These are phyloP conservation scores for Penaeus japonicus DNA, from an alignment of 1,140 invertebrate genomes.

Conservation along the genomic window DNA sequence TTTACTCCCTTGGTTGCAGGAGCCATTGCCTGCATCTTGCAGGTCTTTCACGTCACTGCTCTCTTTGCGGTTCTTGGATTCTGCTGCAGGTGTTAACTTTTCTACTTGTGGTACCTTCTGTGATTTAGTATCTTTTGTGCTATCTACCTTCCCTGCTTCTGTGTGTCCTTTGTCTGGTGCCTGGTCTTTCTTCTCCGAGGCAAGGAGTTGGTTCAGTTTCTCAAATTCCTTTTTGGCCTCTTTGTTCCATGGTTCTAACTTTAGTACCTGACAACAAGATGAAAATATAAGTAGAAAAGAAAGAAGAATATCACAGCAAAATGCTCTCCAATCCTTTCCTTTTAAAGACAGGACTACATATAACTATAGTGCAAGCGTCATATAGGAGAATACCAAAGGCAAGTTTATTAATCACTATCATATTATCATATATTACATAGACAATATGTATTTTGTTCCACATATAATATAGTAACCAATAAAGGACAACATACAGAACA, in stretches of 20 bases:
- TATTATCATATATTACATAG: no score
- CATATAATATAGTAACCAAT: no score
- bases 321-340: no score
- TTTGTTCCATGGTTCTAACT: conserved; percentile 44
- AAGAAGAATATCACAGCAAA: no score
- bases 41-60: background rate
- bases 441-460: no score
- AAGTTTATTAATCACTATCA: no score
- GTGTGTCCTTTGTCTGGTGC: background rate
- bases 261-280: conserved; percentile 23
- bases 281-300: background rate
- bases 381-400: no score
- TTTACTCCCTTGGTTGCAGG: background rate
- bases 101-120: background rate
- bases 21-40: background rate
- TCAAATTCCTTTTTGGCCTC: conserved; percentile 37
- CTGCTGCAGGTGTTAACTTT: background rate
- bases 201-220: background rate
- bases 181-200: background rate
- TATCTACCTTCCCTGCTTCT: background rate
- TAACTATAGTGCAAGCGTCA: no score
- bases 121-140: background rate
- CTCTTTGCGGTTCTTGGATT: background rate
- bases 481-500: no score
- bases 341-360: no score